Evolutionary conservation across 92 coral and sea anemone species (phyloP).

Genomic region (Hydrozoanthus gracilis): DNA sequence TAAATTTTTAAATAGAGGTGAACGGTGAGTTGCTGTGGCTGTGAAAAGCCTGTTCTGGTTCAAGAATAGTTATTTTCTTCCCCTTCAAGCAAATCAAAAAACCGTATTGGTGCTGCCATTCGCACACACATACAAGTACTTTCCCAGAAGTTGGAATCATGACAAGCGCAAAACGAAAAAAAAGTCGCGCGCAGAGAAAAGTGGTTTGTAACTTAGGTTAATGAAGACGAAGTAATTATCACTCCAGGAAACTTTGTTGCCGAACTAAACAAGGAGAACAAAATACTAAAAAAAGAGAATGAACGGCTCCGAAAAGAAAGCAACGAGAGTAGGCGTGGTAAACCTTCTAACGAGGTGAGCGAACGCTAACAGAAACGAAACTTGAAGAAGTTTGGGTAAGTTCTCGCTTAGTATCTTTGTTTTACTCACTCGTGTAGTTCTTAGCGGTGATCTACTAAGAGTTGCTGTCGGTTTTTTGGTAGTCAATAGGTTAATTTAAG

Average conservation of each 20-base stretch:
- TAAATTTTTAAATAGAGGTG: neutral
- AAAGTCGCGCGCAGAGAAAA: neutral
- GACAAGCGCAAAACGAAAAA: neutral
- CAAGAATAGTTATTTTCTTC: neutral
- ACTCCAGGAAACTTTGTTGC: constrained; percentile 28
- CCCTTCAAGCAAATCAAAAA: neutral
- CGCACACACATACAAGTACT: neutral
- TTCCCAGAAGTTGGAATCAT: too few relatives aligned
- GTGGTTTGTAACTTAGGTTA: neutral
- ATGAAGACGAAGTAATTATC: neutral
- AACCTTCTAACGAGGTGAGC: constrained; percentile 22
- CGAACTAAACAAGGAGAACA: neutral
- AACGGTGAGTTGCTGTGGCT: constrained; percentile 5
- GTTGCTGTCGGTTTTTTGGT: neutral
- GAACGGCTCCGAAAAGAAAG: constrained; percentile 14
- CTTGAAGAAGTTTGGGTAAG: constrained; percentile 26
- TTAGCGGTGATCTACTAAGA: neutral
- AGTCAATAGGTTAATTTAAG: constrained; percentile 4
- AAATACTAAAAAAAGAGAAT: neutral
- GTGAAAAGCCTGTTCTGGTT: neutral
- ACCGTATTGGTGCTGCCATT: neutral
- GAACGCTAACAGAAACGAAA: constrained; percentile 24
- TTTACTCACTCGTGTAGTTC: constrained; percentile 8
- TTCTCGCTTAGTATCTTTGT: constrained; percentile 16
- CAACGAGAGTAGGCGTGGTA: neutral